phyloP scores from a whole-genome alignment of 2,888 invertebrate genomes.

The Elegia similella region DNA sequence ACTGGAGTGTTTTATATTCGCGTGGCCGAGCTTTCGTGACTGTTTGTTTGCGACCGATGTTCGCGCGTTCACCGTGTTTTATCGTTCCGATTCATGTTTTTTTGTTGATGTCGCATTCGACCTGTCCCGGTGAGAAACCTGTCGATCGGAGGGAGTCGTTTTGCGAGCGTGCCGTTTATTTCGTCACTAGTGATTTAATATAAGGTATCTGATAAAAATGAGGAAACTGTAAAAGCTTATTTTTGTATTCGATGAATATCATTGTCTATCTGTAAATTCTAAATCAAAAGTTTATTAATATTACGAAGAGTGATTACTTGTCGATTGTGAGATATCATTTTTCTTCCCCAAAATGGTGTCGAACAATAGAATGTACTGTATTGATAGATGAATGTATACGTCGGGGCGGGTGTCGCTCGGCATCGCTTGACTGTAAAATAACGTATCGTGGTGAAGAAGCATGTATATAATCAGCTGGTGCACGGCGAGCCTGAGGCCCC shows the following conservation, averaged over 20 bases:
- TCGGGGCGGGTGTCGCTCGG: constrained; percentile 20
- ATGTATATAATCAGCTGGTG: not conserved
- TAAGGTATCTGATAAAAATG: constrained; percentile 76
- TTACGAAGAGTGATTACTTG: constrained; percentile 46
- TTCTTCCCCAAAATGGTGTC: constrained; percentile 74
- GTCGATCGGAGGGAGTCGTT: constrained; percentile 62
- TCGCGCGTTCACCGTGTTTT: constrained; percentile 63
- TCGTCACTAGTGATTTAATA: constrained; percentile 72
- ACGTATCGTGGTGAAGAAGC: not conserved
- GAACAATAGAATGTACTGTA: constrained; percentile 46
- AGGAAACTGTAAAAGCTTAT: constrained; percentile 79
- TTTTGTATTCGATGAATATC: constrained; percentile 78
- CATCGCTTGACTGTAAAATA: constrained; percentile 3
- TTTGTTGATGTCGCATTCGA: constrained; percentile 48
- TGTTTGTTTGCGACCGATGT: constrained; percentile 74
- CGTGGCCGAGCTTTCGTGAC: constrained; percentile 75
- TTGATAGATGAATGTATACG: constrained; percentile 14
- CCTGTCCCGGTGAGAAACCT: constrained; percentile 54
- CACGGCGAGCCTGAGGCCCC: not conserved
- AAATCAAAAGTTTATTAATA: constrained; percentile 58
- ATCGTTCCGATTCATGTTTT: constrained; percentile 55
- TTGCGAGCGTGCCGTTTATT: constrained; percentile 68
- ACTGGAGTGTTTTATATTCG: constrained; percentile 73
- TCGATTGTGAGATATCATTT: constrained; percentile 70
- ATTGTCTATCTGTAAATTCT: constrained; percentile 74